Percentiles rank a stretch among this genome's conserved stretches.
Evolutionary conservation across 2,888 invertebrate genomes (phyloP).

Genomic region (Disparrhopalites patrizii): DNA sequence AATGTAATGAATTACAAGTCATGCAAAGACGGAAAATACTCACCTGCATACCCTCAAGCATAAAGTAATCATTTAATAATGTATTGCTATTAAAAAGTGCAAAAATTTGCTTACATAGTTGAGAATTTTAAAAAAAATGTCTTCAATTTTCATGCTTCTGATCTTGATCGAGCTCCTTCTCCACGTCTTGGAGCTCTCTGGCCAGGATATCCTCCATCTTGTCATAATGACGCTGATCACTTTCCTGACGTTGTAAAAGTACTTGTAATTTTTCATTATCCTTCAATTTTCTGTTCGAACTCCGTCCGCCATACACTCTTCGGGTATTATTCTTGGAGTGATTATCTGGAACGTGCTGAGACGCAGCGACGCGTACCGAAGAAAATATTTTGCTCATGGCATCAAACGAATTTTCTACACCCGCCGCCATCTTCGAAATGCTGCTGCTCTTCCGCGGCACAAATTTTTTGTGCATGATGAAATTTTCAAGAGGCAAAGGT

Average conservation of each 20-base stretch:
- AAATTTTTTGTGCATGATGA: slow-evolving; percentile 34
- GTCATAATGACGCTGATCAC: background rate
- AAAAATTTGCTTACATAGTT: no score
- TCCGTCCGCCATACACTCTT: background rate
- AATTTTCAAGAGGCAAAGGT: slow-evolving; percentile 14
- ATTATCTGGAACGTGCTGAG: no score
- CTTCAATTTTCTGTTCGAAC: background rate
- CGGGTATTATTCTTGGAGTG: background rate
- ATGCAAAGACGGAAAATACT: no score
- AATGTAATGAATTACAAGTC: no score
- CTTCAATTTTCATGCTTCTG: no score
- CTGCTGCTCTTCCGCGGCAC: background rate
- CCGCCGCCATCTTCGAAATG: background rate
- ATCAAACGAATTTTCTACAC: background rate
- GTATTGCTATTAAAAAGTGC: no score
- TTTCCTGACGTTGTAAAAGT: background rate
- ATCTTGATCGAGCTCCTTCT: slow-evolving; percentile 7
- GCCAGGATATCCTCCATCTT: background rate
- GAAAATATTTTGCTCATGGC: background rate
- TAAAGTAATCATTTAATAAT: no score
- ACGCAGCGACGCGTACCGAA: no score
- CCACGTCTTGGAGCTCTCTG: background rate
- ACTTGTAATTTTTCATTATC: background rate
- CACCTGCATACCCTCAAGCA: no score
- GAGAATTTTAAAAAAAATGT: no score